Percentiles rank a stretch among this genome's conserved stretches.
phyloP scores from a whole-genome alignment of 2,797 vertebrate species.

The Hydrocynus forskahlii region DNA sequence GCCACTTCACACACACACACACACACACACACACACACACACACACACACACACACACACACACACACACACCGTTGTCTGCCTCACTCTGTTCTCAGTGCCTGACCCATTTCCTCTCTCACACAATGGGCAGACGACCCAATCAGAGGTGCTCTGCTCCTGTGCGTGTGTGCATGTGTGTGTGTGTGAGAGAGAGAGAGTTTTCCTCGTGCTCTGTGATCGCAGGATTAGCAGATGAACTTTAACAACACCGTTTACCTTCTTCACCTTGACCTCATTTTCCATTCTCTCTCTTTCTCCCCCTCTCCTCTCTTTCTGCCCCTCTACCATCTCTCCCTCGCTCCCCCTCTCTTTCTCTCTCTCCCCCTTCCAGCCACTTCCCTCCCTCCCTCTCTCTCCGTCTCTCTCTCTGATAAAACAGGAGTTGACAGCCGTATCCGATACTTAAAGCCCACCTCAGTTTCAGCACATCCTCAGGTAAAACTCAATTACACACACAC shows the following conservation, averaged over 20 bases:
- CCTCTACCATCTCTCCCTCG: too few relatives aligned
- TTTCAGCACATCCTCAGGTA: constrained; percentile 38
- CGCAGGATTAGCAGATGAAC: constrained; percentile 16
- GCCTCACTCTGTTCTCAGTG: too few relatives aligned
- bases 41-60: constrained; percentile 9
- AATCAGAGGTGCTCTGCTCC: constrained; percentile 30
- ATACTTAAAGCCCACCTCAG: constrained; percentile 38
- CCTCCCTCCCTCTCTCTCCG: background rate
- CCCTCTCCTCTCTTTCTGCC: too few relatives aligned
- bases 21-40: constrained; percentile 11
- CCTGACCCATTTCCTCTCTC: constrained; percentile 58
- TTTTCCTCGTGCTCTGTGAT: background rate
- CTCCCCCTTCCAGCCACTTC: too few relatives aligned
- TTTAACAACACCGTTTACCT: background rate
- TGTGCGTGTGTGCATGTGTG: constrained; percentile 26
- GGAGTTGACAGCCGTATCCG: constrained; percentile 38
- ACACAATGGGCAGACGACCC: constrained; percentile 61
- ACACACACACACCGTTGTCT: too few relatives aligned
- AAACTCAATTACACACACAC: constrained; percentile 41
- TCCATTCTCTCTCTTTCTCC: background rate
- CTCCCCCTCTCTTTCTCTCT: too few relatives aligned
- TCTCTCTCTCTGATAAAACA: constrained; percentile 5
- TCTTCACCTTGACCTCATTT: constrained; percentile 21
- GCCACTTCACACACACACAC: background rate
- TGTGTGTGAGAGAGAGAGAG: background rate